Evolutionary conservation across 2,888 invertebrate genomes (phyloP), one percentile per base, ranked within the genome.

Genomic region (Lacanobia oleracea): DNA sequence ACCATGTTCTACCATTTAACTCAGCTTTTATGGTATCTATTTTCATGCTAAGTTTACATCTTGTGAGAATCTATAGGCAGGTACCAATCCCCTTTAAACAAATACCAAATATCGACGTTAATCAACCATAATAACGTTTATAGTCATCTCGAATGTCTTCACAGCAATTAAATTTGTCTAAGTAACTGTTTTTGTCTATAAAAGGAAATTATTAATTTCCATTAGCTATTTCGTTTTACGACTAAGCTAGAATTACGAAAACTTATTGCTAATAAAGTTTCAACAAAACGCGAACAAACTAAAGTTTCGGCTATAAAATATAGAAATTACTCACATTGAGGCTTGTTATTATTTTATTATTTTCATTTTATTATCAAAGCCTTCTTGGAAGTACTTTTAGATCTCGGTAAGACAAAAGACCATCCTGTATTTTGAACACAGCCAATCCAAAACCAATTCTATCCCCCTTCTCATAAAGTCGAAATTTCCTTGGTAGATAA

Each of bases 281-380:
- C 8, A 67, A 87, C 79, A 77, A 77, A 79, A 80, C 80, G 70
- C 72, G 75, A 85, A 81, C 79, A 83, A 82, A 86, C 82, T 78
- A 66, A 84, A 79, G 78, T 80, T 79, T 81, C 54, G 57, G 75
- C 76, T 70, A 86, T 91, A 89, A 89, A 90, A 85, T 83, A 84
- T 80, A 83, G 82, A 80, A 79, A 86, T 84, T 78, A 86, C 75
- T 77, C 70, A 82, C 80, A 85, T 79, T 79, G 73, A 81, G 73
- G 66, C 81, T 77, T 85, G 85, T 89, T 88, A 88, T 90, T 89
- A 90, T 88, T 91, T 88, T 90, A 89, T 88, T 88, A 86, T 86
- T 87, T 88, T 90, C 88, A 90, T 88, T 91, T 88, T 90, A 89
- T 88, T 88, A 86, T 86, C 57, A 75, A 82, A 82, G 81, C 80